Evolutionary conservation across 92 coral and sea anemone species (phyloP).

Genomic region (Bergia sp.): DNA sequence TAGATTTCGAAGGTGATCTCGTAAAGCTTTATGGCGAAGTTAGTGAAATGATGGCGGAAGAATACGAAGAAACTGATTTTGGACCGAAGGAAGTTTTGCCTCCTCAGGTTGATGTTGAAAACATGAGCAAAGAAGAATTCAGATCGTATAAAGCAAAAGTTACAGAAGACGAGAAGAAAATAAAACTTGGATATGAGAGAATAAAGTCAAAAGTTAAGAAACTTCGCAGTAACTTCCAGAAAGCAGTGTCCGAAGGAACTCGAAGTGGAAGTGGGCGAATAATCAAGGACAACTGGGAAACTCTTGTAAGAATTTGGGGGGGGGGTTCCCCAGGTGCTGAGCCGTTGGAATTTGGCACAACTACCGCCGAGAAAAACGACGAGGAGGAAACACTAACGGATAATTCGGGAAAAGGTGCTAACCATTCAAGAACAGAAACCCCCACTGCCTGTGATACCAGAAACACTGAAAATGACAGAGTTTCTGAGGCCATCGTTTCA

Average conservation of each 20-base stretch:
- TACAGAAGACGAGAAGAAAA: slow-evolving; percentile 28
- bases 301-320: slow-evolving; percentile 58
- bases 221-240: slow-evolving; percentile 37
- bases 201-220: slow-evolving; percentile 41
- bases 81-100: too few species aligned
- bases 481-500: slow-evolving; percentile 25
- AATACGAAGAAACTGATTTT: neutral
- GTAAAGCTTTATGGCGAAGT: neutral
- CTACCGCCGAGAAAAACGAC: neutral
- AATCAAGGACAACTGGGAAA: slow-evolving; percentile 47
- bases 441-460: slow-evolving; percentile 14
- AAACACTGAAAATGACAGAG: slow-evolving; percentile 20
- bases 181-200: slow-evolving; percentile 46
- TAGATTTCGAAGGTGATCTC: neutral
- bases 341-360: slow-evolving; percentile 7
- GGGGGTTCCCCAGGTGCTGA: slow-evolving; percentile 57
- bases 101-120: too few species aligned
- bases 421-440: slow-evolving; percentile 14
- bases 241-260: slow-evolving; percentile 35
- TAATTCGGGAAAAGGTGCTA: neutral
- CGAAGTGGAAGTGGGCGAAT: slow-evolving; percentile 49
- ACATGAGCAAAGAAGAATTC: neutral
- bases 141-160: slow-evolving; percentile 17
- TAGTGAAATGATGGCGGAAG: neutral
- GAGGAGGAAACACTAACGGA: slow-evolving; percentile 11